Evolutionary conservation across 2,888 invertebrate genomes (phyloP), one percentile per base, ranked within the genome.

Genomic region (Minunthozetes semirufus): DNA sequence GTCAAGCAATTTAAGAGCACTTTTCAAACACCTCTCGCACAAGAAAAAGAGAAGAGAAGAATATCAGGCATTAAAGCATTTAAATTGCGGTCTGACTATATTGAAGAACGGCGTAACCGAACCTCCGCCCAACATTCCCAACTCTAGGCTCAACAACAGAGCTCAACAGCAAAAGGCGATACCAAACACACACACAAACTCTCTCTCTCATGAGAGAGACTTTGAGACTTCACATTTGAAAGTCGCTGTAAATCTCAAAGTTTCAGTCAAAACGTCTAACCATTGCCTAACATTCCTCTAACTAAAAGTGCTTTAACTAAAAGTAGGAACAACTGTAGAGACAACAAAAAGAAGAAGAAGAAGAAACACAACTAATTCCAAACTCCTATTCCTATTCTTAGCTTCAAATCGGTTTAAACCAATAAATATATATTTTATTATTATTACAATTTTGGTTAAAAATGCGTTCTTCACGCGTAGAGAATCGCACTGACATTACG

Each of bases 101-200:
- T 61, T 63, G 63, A 63, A 38, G 38, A 63, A 63, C 63, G 63
- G 63, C 38, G 63, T 63, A 63, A 63, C 63, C 38, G 63, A 63
- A 63, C 63, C 63, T 63, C 63, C 63, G 63, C 63, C 63, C 63
- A 63, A 63, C 33, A 63, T 63, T 63, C 63, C 63, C 29, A 63
- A 19, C 53, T 25, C 53, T 56, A 5, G 13, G 4, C 15, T 11
- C 11, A 15, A 48, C 6, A 25, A 1, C 2, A 48, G 48, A 48
- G 48, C 13, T 13, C 3, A 33, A 33, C 33, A 33, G 33, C 33
- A 33, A 5, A 33, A 33, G 33, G 33, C 33, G 3, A 33, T 33
- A 8, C 33, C 33, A 3, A 33, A 33, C 33, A 33, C 33, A 3
- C 3, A 33, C 33, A 33, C 19, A 56, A 17, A 56, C 56, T 22